A percentile compares a stretch with the other conserved stretches of the same genome.
Conservation (phyloP, 2,888 invertebrate species). For the Sthenelais limicola region DNA sequence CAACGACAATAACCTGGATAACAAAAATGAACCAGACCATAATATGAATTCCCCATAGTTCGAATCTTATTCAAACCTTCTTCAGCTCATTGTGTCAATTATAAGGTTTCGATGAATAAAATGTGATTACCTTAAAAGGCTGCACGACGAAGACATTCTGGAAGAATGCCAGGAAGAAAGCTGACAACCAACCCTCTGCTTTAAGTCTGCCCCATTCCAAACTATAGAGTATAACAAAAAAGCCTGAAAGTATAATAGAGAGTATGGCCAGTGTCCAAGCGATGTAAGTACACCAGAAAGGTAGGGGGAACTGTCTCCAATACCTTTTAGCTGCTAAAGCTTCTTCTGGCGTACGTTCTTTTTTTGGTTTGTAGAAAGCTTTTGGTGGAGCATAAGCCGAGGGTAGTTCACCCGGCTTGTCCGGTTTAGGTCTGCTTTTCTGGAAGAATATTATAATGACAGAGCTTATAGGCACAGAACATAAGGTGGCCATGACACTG, state of each 20-base stretch:
- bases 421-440: conserved; percentile 58
- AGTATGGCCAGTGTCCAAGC: conserved; percentile 48
- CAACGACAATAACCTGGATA: conserved; percentile 50
- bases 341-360: background rate
- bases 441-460: conserved; percentile 70
- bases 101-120: background rate
- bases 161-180: conserved; percentile 58
- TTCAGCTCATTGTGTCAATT: background rate
- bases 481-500: conserved; percentile 49
- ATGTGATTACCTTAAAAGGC: conserved; percentile 58
- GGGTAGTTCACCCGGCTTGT: conserved; percentile 1
- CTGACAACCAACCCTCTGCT: conserved; percentile 72
- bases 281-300: conserved; percentile 46
- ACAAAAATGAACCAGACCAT: background rate
- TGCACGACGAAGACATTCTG: conserved; percentile 62
- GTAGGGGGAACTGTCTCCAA: conserved; percentile 39
- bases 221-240: conserved; percentile 72
- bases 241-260: conserved; percentile 63
- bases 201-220: conserved; percentile 73
- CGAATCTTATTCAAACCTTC: background rate
- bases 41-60: background rate
- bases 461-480: conserved; percentile 68
- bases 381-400: background rate
- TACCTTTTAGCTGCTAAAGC: conserved; percentile 11
- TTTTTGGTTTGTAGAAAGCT: background rate